A percentile compares a stretch with the other conserved stretches of the same genome.
Evolutionary conservation across 2,113 vertebrate genomes (phyloP).

Genomic region (Cnemophilus loriae): DNA sequence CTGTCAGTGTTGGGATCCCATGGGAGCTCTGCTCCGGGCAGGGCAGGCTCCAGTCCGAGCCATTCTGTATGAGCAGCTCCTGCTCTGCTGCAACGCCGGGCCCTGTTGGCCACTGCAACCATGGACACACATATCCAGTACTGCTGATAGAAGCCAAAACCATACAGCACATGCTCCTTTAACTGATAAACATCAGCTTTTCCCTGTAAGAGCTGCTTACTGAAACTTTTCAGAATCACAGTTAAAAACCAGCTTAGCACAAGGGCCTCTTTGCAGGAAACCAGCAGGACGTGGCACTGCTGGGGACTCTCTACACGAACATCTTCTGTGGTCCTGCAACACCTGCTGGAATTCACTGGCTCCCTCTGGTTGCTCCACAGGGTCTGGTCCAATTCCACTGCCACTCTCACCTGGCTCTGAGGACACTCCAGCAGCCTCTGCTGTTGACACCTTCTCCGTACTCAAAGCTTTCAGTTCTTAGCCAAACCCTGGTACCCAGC

Average conservation of each 20-base stretch:
- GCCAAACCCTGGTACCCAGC: background rate
- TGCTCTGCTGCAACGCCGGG: accelerated
- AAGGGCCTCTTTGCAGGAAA: background rate
- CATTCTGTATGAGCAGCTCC: accelerated
- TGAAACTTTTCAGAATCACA: background rate
- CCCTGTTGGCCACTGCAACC: background rate
- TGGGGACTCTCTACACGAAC: background rate
- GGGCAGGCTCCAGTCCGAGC: background rate
- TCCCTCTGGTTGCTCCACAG: background rate
- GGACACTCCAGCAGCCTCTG: background rate
- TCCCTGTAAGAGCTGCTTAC: accelerated
- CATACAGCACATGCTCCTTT: accelerated
- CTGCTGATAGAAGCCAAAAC: background rate
- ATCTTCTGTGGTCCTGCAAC: background rate
- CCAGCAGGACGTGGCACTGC: no score
- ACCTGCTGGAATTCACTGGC: background rate
- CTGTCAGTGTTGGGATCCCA: background rate
- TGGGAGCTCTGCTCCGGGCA: background rate
- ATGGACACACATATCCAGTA: accelerated
- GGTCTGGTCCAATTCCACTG: background rate
- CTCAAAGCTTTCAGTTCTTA: background rate
- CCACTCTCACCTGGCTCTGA: background rate
- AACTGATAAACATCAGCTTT: background rate
- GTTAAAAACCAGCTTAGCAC: background rate
- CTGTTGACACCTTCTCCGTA: background rate